Evolutionary conservation across 2,113 vertebrate genomes (phyloP).

Genomic region (Myanophis thanlyinensis): DNA sequence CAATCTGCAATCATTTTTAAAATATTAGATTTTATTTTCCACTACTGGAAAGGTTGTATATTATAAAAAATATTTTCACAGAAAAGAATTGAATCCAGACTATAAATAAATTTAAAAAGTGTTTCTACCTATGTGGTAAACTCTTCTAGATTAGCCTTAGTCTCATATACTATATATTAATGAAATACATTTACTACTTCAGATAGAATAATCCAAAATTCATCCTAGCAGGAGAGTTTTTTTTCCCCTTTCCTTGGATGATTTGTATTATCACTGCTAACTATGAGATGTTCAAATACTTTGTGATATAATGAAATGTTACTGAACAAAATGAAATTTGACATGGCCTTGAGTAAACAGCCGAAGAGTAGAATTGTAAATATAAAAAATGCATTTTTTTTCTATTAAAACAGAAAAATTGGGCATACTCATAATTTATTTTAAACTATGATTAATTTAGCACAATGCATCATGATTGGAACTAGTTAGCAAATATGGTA

Average conservation of each 20-base stretch:
- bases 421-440: constrained; percentile 15
- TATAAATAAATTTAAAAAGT: constrained; percentile 40
- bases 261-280: constrained; percentile 56
- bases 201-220: constrained; percentile 44
- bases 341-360: constrained; percentile 73
- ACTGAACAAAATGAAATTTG: constrained; percentile 63
- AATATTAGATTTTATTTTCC: constrained; percentile 65
- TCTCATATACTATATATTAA: constrained; percentile 37
- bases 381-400: not conserved
- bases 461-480: constrained; percentile 65
- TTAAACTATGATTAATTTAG: constrained; percentile 48
- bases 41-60: constrained; percentile 45
- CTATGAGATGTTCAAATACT: constrained; percentile 53
- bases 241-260: constrained; percentile 42
- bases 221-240: constrained; percentile 17
- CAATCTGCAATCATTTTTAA: constrained; percentile 63
- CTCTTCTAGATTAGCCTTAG: constrained; percentile 29
- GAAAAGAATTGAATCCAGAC: constrained; percentile 62
- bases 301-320: constrained; percentile 69
- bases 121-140: constrained; percentile 6
- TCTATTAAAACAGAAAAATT: not conserved
- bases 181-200: constrained; percentile 48
- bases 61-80: constrained; percentile 70
- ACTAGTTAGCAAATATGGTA: constrained; percentile 68
- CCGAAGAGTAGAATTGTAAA: constrained; percentile 38